These are phyloP conservation scores for Listronotus oregonensis DNA, from an alignment of 1,140 invertebrate species.

Conservation along the genomic window DNA sequence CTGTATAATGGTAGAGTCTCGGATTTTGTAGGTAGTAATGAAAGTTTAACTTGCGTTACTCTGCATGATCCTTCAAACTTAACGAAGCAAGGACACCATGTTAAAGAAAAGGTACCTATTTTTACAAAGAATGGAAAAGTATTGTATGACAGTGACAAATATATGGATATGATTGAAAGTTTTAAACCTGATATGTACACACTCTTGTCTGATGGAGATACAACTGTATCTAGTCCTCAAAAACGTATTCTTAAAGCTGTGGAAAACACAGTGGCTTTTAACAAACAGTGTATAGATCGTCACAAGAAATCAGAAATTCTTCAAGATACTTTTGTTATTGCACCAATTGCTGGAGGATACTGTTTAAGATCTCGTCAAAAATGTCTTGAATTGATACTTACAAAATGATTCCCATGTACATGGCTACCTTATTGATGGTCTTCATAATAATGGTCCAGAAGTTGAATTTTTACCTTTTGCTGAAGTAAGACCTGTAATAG, in stretches of 20 bases:
- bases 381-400: constrained; percentile 66
- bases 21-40: constrained; percentile 63
- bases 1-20: constrained; percentile 59
- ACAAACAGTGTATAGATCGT: constrained; percentile 65
- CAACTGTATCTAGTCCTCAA: constrained; percentile 65
- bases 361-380: constrained; percentile 62
- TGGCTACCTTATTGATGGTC: constrained; percentile 80
- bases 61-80: constrained; percentile 68
- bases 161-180: constrained; percentile 76
- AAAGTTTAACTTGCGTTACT: constrained; percentile 65
- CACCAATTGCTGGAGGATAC: constrained; percentile 77
- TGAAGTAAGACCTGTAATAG: constrained; percentile 66
- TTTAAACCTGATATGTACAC: constrained; percentile 81
- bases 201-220: constrained; percentile 81
- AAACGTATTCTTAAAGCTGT: constrained; percentile 74
- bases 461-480: constrained; percentile 62
- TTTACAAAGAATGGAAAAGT: constrained; percentile 76
- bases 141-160: constrained; percentile 65
- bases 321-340: constrained; percentile 63
- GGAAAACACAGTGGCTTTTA: constrained; percentile 62
- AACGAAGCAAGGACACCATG: constrained; percentile 70
- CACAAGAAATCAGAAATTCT: constrained; percentile 62
- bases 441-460: constrained; percentile 71
- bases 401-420: constrained; percentile 60
- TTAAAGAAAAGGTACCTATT: constrained; percentile 67